Evolutionary conservation across 2,113 vertebrate species (phyloP).

Genomic region (Zingel zingel): DNA sequence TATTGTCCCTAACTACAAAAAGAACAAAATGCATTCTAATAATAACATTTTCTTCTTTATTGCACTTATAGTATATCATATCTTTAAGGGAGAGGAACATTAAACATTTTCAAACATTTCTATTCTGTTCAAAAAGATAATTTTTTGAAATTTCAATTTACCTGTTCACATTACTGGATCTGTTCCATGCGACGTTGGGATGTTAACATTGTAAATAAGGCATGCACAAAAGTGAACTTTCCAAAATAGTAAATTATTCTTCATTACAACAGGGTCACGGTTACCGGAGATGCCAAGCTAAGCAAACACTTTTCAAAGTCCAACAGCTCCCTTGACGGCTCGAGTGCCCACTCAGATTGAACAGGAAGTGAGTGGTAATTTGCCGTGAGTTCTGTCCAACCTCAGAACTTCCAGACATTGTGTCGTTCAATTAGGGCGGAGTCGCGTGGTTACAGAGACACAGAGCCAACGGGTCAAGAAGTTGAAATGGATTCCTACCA

Average conservation of each 20-base stretch:
- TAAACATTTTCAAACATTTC: constrained; percentile 11
- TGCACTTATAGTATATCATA: background rate
- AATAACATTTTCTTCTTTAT: background rate
- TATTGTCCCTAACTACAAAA: background rate
- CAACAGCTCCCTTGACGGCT: constrained; percentile 79
- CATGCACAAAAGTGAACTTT: constrained; percentile 62
- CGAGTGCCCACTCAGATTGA: constrained; percentile 72
- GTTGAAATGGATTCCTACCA: constrained; percentile 72
- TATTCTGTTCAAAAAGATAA: constrained; percentile 5
- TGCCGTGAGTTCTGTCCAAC: constrained; percentile 81
- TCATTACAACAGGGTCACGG: constrained; percentile 73
- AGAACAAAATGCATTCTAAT: background rate
- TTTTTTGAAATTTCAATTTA: constrained; percentile 48
- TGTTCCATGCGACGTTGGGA: constrained; percentile 32
- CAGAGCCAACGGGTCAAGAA: constrained; percentile 71
- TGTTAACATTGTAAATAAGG: constrained; percentile 70
- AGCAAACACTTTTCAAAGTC: constrained; percentile 81
- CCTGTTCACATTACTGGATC: constrained; percentile 27
- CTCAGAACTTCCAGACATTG: constrained; percentile 79
- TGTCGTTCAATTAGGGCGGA: constrained; percentile 78
- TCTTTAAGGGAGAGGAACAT: constrained; percentile 1
- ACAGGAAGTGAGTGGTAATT: constrained; percentile 82
- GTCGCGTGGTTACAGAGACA: constrained; percentile 63
- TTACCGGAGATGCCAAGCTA: constrained; percentile 76
- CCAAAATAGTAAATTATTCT: constrained; percentile 71